A percentile compares a stretch with the other conserved stretches of the same genome.
These are phyloP conservation scores for Apolygus lucorum DNA, from an alignment of 1,140 invertebrate genomes.

Conservation along the genomic window DNA sequence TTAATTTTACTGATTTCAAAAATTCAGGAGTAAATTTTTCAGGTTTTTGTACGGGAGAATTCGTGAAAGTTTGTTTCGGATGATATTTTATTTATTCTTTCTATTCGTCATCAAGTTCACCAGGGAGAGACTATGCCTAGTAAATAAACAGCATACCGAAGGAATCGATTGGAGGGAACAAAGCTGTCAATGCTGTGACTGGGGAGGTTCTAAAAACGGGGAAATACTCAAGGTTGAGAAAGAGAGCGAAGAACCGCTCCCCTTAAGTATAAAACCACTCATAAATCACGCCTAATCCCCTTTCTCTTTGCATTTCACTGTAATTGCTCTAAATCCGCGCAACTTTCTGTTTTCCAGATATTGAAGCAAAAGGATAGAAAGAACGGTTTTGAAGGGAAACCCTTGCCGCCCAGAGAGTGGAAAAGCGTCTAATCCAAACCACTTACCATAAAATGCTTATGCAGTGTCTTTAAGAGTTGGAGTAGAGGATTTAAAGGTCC, in stretches of 20 bases:
- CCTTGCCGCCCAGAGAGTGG: not conserved
- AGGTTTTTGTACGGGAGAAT: too few species aligned
- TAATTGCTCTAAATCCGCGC: not conserved
- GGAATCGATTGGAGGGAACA: not conserved
- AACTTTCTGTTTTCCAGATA: not conserved
- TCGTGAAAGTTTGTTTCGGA: too few species aligned
- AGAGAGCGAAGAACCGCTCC: not conserved
- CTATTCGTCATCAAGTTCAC: too few species aligned
- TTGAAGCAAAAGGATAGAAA: too few species aligned
- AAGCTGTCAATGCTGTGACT: not conserved
- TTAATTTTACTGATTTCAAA: too few species aligned
- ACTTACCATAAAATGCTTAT: not conserved
- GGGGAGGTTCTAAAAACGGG: not conserved
- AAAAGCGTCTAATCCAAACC: not conserved
- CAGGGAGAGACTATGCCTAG: too few species aligned
- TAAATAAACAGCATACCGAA: not conserved
- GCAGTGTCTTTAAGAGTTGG: not conserved
- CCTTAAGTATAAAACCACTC: not conserved
- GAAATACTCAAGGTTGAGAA: not conserved
- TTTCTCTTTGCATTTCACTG: not conserved
- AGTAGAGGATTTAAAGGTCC: not conserved
- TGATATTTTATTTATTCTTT: too few species aligned
- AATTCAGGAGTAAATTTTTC: too few species aligned
- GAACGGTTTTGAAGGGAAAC: not conserved
- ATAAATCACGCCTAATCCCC: not conserved